These are phyloP conservation scores for Tetrao urogallus DNA, from an alignment of 2,113 vertebrate genomes.

Conservation along the genomic window DNA sequence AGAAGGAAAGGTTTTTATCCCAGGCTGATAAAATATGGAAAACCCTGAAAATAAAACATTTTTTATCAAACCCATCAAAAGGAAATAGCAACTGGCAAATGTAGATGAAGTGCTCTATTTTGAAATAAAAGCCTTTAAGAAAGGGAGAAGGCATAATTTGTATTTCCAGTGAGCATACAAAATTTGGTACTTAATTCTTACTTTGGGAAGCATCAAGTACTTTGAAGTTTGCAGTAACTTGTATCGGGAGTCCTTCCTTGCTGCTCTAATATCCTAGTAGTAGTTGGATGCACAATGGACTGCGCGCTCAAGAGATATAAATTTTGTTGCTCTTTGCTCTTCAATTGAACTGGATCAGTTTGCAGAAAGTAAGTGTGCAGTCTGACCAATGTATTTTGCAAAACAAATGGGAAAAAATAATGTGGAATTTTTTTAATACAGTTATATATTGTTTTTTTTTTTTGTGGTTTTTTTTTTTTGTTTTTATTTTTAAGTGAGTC, in stretches of 20 bases:
- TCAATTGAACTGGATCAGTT: background rate
- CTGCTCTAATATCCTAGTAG: background rate
- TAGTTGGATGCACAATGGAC: background rate
- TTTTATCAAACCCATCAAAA: background rate
- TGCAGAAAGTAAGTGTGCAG: background rate
- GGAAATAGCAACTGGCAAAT: background rate
- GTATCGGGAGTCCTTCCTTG: background rate
- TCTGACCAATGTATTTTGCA: background rate
- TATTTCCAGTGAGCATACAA: background rate
- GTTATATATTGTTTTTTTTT: accelerated
- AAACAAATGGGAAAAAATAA: background rate
- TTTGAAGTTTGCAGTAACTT: background rate
- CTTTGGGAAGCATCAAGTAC: background rate
- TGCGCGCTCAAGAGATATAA: background rate
- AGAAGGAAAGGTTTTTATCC: background rate
- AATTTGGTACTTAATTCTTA: background rate
- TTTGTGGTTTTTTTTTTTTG: too few relatives aligned
- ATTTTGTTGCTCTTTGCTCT: background rate
- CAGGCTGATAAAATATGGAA: background rate
- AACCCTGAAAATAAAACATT: background rate
- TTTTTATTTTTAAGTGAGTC: background rate
- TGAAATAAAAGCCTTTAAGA: background rate
- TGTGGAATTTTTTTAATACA: background rate
- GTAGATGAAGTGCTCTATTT: background rate
- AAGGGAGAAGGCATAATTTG: background rate